phyloP scores from a whole-genome alignment of 2,888 invertebrate genomes.

The Cosmia trapezina region DNA sequence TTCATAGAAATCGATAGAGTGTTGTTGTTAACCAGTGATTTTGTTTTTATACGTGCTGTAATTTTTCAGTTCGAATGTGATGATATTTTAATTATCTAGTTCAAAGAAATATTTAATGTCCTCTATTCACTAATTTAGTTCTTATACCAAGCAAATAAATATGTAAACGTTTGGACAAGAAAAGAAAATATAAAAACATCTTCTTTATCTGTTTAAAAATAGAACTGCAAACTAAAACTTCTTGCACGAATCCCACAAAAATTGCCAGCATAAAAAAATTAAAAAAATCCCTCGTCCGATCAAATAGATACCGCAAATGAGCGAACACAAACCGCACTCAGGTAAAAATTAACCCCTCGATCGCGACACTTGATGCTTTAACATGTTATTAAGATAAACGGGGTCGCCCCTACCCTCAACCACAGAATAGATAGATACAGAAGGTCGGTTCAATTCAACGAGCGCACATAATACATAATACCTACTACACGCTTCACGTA shows the following conservation, averaged over 20 bases:
- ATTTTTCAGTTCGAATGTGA: neutral
- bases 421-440: slow-evolving; percentile 10
- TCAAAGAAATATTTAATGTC: neutral
- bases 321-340: slow-evolving; percentile 73
- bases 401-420: slow-evolving; percentile 72
- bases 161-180: neutral
- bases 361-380: slow-evolving; percentile 73
- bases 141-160: neutral
- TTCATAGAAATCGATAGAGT: slow-evolving; percentile 70
- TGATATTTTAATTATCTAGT: neutral
- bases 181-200: neutral
- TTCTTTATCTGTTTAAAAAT: slow-evolving; percentile 3
- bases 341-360: slow-evolving; percentile 75
- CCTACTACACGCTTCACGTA: neutral
- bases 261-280: slow-evolving; percentile 39
- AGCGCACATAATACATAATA: neutral
- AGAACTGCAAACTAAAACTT: slow-evolving; percentile 5
- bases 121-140: neutral
- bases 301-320: slow-evolving; percentile 78
- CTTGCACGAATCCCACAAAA: slow-evolving; percentile 12
- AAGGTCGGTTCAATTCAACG: neutral
- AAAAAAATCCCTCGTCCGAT: slow-evolving; percentile 67
- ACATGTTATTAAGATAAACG: slow-evolving; percentile 85
- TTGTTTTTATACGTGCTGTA: neutral
- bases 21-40: slow-evolving; percentile 26